phyloP scores from a whole-genome alignment of 2,797 vertebrate species.

The Scomberomorus guttatus region DNA sequence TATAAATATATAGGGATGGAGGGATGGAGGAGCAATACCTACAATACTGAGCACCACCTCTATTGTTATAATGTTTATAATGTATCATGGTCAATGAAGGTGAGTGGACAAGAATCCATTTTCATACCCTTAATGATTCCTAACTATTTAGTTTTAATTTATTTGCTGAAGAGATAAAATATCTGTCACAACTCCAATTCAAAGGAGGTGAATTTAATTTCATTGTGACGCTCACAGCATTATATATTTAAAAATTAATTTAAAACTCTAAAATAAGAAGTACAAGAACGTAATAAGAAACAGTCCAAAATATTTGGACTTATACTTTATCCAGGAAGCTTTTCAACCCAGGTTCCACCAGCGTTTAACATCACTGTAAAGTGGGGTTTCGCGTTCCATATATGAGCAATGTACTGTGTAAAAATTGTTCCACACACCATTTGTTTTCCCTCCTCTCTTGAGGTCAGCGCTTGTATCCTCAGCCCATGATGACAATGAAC shows the following conservation, averaged over 20 bases:
- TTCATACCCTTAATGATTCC: neutral
- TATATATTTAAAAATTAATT: neutral
- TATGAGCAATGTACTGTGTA: slow-evolving; percentile 14
- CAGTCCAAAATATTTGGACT: neutral
- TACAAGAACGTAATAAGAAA: neutral
- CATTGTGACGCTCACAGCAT: neutral
- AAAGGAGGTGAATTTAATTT: neutral
- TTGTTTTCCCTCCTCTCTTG: slow-evolving; percentile 34
- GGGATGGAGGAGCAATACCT: slow-evolving; percentile 70
- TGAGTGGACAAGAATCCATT: slow-evolving; percentile 68
- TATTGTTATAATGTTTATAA: slow-evolving; percentile 77
- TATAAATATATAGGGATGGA: slow-evolving; percentile 74
- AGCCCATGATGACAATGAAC: slow-evolving; percentile 67
- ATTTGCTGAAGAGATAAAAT: neutral
- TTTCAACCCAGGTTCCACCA: neutral
- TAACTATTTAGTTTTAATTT: neutral
- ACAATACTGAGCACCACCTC: slow-evolving; percentile 74
- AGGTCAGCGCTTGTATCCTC: slow-evolving; percentile 48
- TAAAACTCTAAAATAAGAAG: neutral
- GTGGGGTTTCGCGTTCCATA: slow-evolving; percentile 23
- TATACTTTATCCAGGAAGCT: neutral
- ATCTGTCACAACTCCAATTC: neutral
- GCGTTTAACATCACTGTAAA: neutral
- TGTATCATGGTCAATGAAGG: slow-evolving; percentile 73
- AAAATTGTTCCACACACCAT: slow-evolving; percentile 35